These are phyloP conservation scores for Colinus virginianus DNA, from an alignment of 2,113 vertebrate species.

Conservation along the genomic window DNA sequence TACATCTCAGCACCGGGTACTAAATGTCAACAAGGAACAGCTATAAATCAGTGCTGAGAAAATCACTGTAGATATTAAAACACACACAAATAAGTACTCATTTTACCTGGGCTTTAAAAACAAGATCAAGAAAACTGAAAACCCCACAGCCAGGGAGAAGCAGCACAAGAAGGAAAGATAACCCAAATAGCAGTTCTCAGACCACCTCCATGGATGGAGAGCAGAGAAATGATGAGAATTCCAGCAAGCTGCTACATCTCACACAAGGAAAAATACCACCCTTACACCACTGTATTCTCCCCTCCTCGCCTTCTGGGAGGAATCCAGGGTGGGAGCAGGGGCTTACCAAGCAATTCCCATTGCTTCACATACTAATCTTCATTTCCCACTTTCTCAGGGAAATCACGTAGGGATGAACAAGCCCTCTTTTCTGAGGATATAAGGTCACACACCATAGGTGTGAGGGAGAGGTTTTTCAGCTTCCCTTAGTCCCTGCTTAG, in stretches of 20 bases:
- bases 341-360: neutral
- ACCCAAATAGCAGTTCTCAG: neutral
- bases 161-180: constrained; percentile 15
- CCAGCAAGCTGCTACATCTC: neutral
- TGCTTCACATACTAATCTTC: neutral
- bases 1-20: constrained; percentile 1
- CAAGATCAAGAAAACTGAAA: neutral
- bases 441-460: neutral
- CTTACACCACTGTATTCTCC: neutral
- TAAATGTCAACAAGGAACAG: constrained; percentile 25
- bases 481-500: neutral
- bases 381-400: neutral
- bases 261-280: neutral
- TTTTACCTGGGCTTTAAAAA: constrained; percentile 22
- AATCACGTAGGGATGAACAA: neutral
- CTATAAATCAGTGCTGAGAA: constrained; percentile 22
- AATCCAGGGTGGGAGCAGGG: neutral
- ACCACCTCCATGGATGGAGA: neutral
- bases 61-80: neutral
- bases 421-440: neutral
- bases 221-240: neutral
- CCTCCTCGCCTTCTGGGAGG: neutral
- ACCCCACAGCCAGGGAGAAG: neutral
- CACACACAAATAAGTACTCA: neutral
- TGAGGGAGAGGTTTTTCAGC: neutral